Conservation (phyloP, 2,888 invertebrate species). For the Pseudanteris insignis region DNA sequence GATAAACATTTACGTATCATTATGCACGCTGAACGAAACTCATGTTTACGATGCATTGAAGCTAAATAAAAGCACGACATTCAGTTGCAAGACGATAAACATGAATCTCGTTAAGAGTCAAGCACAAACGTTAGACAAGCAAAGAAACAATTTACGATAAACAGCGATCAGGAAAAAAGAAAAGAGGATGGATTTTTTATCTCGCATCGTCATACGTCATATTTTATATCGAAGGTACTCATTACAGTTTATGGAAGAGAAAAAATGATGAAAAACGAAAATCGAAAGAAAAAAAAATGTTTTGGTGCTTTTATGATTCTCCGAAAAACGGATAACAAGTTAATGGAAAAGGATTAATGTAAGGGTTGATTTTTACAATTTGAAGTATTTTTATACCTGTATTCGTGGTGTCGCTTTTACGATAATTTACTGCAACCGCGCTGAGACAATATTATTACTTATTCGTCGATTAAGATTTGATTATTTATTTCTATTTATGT, state of each 20-base stretch:
- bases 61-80: constrained; percentile 15
- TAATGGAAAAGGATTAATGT: not conserved
- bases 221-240: constrained; percentile 26
- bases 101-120: constrained; percentile 30
- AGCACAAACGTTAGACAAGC: constrained; percentile 35
- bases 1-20: constrained; percentile 37
- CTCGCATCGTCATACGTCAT: constrained; percentile 30
- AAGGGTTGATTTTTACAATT: constrained; percentile 29
- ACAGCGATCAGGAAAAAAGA: constrained; percentile 20
- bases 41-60: constrained; percentile 19
- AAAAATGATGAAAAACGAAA: constrained; percentile 7
- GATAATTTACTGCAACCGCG: too few relatives aligned
- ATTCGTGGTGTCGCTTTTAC: too few relatives aligned
- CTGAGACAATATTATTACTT: too few relatives aligned
- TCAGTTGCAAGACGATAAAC: constrained; percentile 23
- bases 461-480: too few relatives aligned
- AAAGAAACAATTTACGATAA: constrained; percentile 26
- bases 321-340: constrained; percentile 1
- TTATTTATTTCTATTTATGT: too few relatives aligned
- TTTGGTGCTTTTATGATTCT: constrained; percentile 12
- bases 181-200: constrained; percentile 23
- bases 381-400: constrained; percentile 37
- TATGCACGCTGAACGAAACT: constrained; percentile 30
- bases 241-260: constrained; percentile 1
- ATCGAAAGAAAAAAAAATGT: not conserved